These are phyloP conservation scores for Bombus confusus DNA, from an alignment of 1,140 invertebrate species.

Conservation along the genomic window DNA sequence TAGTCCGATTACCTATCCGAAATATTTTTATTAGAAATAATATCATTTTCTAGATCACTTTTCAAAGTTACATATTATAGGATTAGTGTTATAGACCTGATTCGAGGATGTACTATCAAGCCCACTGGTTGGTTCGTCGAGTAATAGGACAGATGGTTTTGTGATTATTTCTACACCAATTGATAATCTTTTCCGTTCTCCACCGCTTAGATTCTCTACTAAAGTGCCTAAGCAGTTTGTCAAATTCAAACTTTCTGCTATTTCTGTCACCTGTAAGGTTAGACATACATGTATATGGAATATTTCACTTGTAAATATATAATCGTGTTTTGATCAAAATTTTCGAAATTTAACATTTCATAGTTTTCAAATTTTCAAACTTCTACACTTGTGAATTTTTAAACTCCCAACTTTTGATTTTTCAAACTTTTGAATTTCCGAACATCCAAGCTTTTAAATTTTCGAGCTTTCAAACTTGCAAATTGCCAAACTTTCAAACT, in stretches of 20 bases:
- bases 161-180: slow-evolving; percentile 93
- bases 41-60: background rate
- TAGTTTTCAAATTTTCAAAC: background rate
- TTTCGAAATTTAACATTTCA: no score
- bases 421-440: no score
- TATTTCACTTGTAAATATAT: no score
- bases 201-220: slow-evolving; percentile 88
- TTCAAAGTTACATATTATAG: background rate
- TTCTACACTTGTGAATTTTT: no score
- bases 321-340: no score
- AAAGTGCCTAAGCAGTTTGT: slow-evolving; percentile 85
- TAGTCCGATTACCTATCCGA: slow-evolving; percentile 83
- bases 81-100: slow-evolving; percentile 82
- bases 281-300: background rate
- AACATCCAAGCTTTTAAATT: no score
- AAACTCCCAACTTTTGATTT: no score
- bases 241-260: slow-evolving; percentile 84
- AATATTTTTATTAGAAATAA: background rate
- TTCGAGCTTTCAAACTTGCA: no score
- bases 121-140: slow-evolving; percentile 89
- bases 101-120: slow-evolving; percentile 89
- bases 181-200: slow-evolving; percentile 92
- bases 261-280: slow-evolving; percentile 82
- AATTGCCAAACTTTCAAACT: no score
- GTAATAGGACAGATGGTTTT: slow-evolving; percentile 88